Conservation (phyloP, 2,113 vertebrate genomes). For the Hyla sarda region DNA sequence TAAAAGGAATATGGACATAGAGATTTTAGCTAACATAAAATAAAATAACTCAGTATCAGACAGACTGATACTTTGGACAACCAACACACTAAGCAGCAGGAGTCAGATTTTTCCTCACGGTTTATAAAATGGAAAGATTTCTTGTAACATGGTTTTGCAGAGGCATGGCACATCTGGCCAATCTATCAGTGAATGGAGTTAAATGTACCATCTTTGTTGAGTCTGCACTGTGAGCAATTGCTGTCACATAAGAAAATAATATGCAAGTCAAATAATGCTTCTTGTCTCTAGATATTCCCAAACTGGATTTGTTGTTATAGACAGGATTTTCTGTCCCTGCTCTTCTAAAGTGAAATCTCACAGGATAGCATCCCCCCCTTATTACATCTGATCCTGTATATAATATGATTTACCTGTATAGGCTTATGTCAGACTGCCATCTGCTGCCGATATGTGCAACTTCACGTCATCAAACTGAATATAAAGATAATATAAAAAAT, state of each 20-base stretch:
- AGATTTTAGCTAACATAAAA: background rate
- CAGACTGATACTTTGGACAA: background rate
- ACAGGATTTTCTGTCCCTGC: conserved; percentile 42
- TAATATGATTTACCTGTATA: background rate
- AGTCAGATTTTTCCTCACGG: background rate
- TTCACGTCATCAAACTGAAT: too few species aligned
- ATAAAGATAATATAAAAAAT: too few species aligned
- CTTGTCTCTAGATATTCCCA: conserved; percentile 38
- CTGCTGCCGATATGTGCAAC: conserved; percentile 5
- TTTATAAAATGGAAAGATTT: background rate
- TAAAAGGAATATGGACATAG: too few species aligned
- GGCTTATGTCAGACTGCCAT: conserved; percentile 52
- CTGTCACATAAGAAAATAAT: conserved; percentile 9
- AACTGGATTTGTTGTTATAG: conserved; percentile 50
- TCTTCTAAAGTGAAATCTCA: conserved; percentile 24
- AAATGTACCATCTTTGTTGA: conserved; percentile 37
- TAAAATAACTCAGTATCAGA: background rate
- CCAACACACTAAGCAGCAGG: background rate
- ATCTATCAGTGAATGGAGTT: conserved; percentile 20
- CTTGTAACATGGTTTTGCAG: background rate
- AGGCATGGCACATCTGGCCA: conserved; percentile 24
- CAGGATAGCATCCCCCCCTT: conserved; percentile 6
- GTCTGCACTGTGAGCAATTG: conserved; percentile 8
- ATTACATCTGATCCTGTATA: conserved; percentile 39
- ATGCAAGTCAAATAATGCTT: conserved; percentile 41